A percentile compares a stretch with the other conserved stretches of the same genome.
Conservation (phyloP, 2,888 invertebrate species). For the Caenorhabditis afra region DNA sequence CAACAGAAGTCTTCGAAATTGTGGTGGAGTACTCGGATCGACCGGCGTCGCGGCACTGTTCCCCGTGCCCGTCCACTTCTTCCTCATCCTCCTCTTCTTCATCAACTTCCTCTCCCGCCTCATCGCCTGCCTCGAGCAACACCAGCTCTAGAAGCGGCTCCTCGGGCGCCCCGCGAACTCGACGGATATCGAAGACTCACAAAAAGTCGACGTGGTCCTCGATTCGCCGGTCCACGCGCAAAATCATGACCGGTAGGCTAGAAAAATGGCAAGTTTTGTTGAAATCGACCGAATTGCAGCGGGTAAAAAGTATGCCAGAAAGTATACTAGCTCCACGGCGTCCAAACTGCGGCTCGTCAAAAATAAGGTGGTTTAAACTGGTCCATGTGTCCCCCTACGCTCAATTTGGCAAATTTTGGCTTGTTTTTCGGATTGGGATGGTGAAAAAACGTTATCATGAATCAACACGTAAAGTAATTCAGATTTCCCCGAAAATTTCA, state of each 20-base stretch:
- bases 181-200: conserved; percentile 24
- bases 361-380: conserved; percentile 46
- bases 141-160: neutral
- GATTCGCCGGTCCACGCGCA: conserved; percentile 34
- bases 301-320: conserved; percentile 47
- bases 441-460: neutral
- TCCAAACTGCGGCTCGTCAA: conserved; percentile 52
- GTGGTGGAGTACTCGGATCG: conserved; percentile 51
- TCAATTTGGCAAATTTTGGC: neutral
- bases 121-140: conserved; percentile 3
- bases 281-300: conserved; percentile 43
- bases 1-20: conserved; percentile 38
- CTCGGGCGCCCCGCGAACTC: conserved; percentile 3
- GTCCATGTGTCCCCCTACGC: neutral
- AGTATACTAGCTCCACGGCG: conserved; percentile 30
- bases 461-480: neutral
- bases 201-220: conserved; percentile 23
- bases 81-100: conserved; percentile 31
- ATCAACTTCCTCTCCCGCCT: conserved; percentile 4
- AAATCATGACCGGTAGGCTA: conserved; percentile 31
- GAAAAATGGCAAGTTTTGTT: conserved; percentile 16
- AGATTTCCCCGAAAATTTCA: neutral
- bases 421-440: neutral
- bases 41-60: conserved; percentile 26
- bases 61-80: conserved; percentile 52